These are phyloP conservation scores for Odontamblyopus lacepedii DNA, from an alignment of 2,797 vertebrate genomes.

Conservation along the genomic window DNA sequence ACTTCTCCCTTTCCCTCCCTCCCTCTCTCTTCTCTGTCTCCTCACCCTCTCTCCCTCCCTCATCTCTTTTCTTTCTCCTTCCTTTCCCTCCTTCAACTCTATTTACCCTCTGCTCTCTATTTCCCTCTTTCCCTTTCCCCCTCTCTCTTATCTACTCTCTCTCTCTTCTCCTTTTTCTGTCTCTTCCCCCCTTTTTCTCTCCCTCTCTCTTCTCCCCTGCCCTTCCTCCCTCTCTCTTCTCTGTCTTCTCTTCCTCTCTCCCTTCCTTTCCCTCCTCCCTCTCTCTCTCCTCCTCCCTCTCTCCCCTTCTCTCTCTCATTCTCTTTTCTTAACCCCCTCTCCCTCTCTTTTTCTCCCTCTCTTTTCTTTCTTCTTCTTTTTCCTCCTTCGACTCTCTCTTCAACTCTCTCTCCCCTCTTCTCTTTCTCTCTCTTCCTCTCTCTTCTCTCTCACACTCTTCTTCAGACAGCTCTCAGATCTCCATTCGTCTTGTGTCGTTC, in stretches of 20 bases:
- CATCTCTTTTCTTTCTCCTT: neutral
- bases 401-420: too few relatives aligned
- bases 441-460: neutral
- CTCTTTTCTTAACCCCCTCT: too few relatives aligned
- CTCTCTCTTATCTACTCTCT: neutral
- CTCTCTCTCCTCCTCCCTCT: too few relatives aligned
- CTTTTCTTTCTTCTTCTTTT: too few relatives aligned
- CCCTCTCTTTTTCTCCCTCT: too few relatives aligned
- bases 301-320: too few relatives aligned
- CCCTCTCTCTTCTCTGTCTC: neutral
- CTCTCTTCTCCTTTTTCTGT: neutral
- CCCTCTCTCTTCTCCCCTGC: neutral
- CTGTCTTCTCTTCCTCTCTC: neutral
- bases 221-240: neutral
- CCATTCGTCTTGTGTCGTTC: constrained; percentile 15
- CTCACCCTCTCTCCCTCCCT: neutral
- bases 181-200: neutral
- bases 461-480: constrained; percentile 12
- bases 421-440: too few relatives aligned
- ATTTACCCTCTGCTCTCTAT: too few relatives aligned
- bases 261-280: neutral
- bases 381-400: too few relatives aligned
- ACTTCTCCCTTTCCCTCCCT: neutral
- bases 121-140: too few relatives aligned
- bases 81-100: too few relatives aligned